Evolutionary conservation across 2,888 invertebrate species (phyloP).

Genomic region (Beris morrisii): DNA sequence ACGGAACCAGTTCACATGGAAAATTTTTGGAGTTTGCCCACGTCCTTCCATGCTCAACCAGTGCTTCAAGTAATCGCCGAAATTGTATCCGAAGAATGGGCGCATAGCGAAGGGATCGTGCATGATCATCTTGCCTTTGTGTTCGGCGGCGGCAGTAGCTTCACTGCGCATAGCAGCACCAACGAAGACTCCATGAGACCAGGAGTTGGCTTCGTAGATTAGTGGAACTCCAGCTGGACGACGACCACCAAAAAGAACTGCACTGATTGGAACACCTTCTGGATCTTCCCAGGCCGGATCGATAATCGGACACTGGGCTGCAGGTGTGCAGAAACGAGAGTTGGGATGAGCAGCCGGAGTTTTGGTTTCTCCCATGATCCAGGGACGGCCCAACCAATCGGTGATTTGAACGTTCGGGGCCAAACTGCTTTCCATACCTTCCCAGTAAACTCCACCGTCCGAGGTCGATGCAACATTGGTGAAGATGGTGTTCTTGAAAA

Average conservation of each 20-base stretch:
- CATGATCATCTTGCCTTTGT: constrained; percentile 90
- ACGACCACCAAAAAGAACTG: constrained; percentile 95
- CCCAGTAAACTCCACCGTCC: constrained; percentile 98
- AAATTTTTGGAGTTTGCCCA: constrained; percentile 84
- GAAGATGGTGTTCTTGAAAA: constrained; percentile 91
- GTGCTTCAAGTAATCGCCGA: constrained; percentile 93
- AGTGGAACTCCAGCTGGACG: constrained; percentile 93
- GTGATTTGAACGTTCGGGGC: constrained; percentile 64
- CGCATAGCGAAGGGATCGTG: constrained; percentile 99
- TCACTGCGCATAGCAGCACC: constrained; percentile 95
- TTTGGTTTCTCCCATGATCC: constrained; percentile 66
- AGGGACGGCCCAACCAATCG: constrained; percentile 84
- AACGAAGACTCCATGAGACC: constrained; percentile 96
- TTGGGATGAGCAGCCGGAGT: constrained; percentile 96
- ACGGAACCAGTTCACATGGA: constrained; percentile 99
- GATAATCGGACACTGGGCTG: constrained; percentile 93
- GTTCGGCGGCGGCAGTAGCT: constrained; percentile 97
- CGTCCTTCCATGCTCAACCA: constrained; percentile 87
- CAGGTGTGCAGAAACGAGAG: constrained; percentile 96
- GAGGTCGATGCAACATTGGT: constrained; percentile 95
- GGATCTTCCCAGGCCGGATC: constrained; percentile 91
- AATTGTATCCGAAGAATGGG: constrained; percentile 99
- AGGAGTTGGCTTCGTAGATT: constrained; percentile 87
- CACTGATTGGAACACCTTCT: constrained; percentile 93
- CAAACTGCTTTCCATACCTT: constrained; percentile 86